Base-by-base conservation (phyloP, 1,140 invertebrate species). In the Thaumetopoea pityocampa region DNA sequence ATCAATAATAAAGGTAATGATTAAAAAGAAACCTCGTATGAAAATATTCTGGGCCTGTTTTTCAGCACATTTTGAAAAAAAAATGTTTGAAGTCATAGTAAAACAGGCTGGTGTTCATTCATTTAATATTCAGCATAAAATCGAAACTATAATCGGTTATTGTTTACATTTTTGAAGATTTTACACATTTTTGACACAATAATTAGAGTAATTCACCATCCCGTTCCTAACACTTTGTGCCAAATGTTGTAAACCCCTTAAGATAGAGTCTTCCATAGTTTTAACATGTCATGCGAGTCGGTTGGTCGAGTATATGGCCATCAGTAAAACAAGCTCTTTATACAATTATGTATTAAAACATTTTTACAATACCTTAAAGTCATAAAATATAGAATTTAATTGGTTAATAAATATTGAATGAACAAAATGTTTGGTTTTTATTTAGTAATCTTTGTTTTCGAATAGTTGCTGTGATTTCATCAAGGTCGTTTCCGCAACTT, bases 281-380 rank as follows among this genome's bases (percentile, higher is more conserved):
- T 65, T 63, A 68, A 55, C 72, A 71, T 67, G n/a, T n/a, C n/a
- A 57, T 50, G 18, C 29, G 33, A 34, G 15, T 36, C n/a, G n/a
- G n/a, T n/a, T n/a, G n/a, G n/a, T n/a, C n/a, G n/a, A n/a, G 41
- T 53, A 54, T 61, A 40, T 60, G n/a, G n/a, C n/a, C 37, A 59
- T 50, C 45, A 59, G 53, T 67, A 65, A 47, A 59, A 63, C 28
- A 55, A 55, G 56, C 43, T 60, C 56, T 73, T 70, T 68, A 59
- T 70, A 81, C 65, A 77, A 72, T 67, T 66, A 65, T 74, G 62
- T 78, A 77, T 69, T 68, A 67, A 42, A 72, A 71, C 65, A 63
- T 66, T 79, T 74, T 77, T 77, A 77, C 63, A 72, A 77, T 77
- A 81, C 66, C 62, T 78, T 74, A 77, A 67, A 67, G 49, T 57